Base-by-base conservation (phyloP, 2,113 vertebrate species). In the Genyomyrus donnyi region DNA sequence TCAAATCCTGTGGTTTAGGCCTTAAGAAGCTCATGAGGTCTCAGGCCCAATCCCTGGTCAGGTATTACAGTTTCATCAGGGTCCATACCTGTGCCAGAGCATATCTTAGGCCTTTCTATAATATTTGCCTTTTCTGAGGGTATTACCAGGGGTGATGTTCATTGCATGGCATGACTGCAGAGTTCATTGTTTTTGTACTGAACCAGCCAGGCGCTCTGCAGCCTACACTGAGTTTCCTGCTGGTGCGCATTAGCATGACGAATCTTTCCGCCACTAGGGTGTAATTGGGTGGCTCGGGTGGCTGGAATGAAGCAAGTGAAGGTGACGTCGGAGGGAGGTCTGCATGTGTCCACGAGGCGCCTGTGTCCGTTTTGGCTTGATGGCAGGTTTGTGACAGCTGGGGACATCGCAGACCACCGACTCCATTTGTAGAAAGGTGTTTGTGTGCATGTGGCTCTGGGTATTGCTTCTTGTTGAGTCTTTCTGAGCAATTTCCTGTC, bases 401-500 rank as follows among this genome's bases (percentile, higher is more conserved):
- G 27, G 31, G 27, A 35, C 21, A 39, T 35, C 9, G 1, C 70
- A 39, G 31, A 77, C 70, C 70, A 39, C 27, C 19, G 8, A 3
- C 83, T 85, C 19, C 42, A 85, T 77, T 39, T 77, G 31, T 39
- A 15, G 35, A 17, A 39, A 77, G 39, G 45, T 42, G 17, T n/a
- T 45, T 42, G 80, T 45, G 2, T 9, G 45, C 39, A 24, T 46
- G 17, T 9, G 19, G 0, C 10, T 39, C 15, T 58, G 35, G 24
- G 5, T 70, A 35, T 8, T 5, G 13, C 89, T 91, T 93, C 92
- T 92, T 93, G 52, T 89, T 53, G 86, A 89, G 84, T 89, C 17
- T 66, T 91, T 92, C 93, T 90, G 92, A 93, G 94, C 94, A 95
- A 95, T 93, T 96, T 96, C 96, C 96, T 95, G 94, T 95, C 91